A percentile compares a stretch with the other conserved stretches of the same genome.
These are phyloP conservation scores for Lycopodina hypogea DNA, from an alignment of 37 sponge, comb jelly and placozoan genomes.

Conservation along the genomic window DNA sequence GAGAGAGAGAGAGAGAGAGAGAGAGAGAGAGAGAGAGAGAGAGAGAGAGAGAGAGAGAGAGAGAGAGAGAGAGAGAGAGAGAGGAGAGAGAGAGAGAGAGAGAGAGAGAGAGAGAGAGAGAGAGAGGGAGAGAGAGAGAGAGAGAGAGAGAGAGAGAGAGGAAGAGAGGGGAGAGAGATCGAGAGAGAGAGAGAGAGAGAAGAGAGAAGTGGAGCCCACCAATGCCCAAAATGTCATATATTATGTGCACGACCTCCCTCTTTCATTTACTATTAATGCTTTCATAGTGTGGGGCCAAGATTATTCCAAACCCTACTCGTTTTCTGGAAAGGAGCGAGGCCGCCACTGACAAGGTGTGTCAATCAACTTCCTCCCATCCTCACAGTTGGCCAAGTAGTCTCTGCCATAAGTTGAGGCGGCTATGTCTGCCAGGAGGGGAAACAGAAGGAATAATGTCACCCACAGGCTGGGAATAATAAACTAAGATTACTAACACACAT, in stretches of 20 bases:
- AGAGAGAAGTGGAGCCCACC: too few species aligned
- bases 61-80: constrained; percentile 66
- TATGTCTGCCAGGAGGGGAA: constrained; percentile 40
- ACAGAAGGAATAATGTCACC: too few species aligned
- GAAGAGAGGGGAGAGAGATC: too few species aligned
- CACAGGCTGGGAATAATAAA: too few species aligned
- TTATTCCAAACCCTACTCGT: too few species aligned
- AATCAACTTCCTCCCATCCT: constrained; percentile 54
- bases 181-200: too few species aligned
- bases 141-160: constrained; percentile 44
- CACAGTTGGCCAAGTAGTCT: constrained; percentile 49
- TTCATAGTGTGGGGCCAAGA: too few species aligned
- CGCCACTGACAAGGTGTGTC: constrained; percentile 50
- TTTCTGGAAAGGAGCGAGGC: constrained; percentile 34
- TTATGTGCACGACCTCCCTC: too few species aligned
- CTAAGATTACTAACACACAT: too few species aligned
- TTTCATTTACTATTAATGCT: too few species aligned
- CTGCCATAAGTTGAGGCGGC: constrained; percentile 80
- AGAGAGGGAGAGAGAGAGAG: constrained; percentile 43
- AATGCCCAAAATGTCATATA: too few species aligned
- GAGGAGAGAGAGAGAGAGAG: constrained; percentile 66
- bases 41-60: constrained; percentile 63
- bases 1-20: constrained; percentile 59
- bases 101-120: constrained; percentile 51
- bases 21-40: constrained; percentile 70